Evolutionary conservation across 2,797 vertebrate genomes (phyloP), one percentile per base, ranked within the genome.

Genomic region (Emys orbicularis): DNA sequence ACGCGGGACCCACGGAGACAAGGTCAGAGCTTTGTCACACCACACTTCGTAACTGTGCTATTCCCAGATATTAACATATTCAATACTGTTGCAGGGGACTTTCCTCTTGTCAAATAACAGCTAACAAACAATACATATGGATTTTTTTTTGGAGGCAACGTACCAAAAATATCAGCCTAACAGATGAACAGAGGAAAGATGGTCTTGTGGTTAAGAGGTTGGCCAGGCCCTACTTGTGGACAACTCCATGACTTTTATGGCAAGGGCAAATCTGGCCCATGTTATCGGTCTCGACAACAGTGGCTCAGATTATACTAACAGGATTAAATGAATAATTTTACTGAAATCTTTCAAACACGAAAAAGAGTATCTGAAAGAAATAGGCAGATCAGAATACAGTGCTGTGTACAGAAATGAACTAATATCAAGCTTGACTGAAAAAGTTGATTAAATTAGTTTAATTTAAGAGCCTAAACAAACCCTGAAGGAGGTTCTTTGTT

Each of bases 401-500:
- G 72, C 59, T 93, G 88, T 84, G 85, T 94, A 93, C 92, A 97
- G 88, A 96, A 97, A 97, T 79, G 92, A 98, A 95, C 95, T 93
- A 97, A 97, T 97, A 96, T 87, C 96, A 97, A 97, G 96, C 94
- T 95, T 97, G 97, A 97, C 95, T 97, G 96, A 87, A 96, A 97
- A 96, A 98, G 96, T 96, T 97, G 96, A 98, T 97, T 96, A 96
- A 98, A 97, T 98, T 97, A 97, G 93, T 96, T 96, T 96, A 96
- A 97, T 97, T 97, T 96, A 95, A 97, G 96, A 97, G 90, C 95
- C 95, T 89, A 97, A 97, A 96, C 96, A 97, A 97, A 97, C 95
- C 97, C 97, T 95, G 90, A 96, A 97, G 96, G 95, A 94, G 94
- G 93, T 89, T 94, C 90, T 97, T 97, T 97, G 91, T 96, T 97